Conservation (phyloP, 2,888 invertebrate genomes). For the Cataglyphis albicans region DNA sequence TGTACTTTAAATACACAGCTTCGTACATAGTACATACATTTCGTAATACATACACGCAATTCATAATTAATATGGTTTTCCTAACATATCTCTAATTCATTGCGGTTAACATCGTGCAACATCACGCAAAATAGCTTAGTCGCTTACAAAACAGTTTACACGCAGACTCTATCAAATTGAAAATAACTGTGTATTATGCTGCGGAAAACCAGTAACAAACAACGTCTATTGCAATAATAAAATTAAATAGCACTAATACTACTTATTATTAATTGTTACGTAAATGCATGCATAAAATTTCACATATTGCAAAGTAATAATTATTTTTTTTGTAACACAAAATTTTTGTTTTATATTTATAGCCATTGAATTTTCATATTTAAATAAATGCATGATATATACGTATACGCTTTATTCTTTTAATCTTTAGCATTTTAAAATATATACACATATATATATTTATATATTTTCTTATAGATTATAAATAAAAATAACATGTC, state of each 20-base stretch:
- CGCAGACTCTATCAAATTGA: not conserved
- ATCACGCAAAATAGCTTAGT: slow-evolving; percentile 2
- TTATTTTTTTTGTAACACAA: not conserved
- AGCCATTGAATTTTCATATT: not conserved
- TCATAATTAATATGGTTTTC: not conserved
- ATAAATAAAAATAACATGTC: not conserved
- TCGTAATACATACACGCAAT: not conserved
- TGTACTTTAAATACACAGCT: slow-evolving; percentile 6
- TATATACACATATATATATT: not conserved
- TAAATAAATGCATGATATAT: not conserved
- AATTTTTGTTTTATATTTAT: not conserved
- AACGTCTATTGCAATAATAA: not conserved
- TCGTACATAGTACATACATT: not conserved
- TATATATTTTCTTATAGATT: not conserved
- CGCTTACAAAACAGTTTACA: slow-evolving; percentile 4
- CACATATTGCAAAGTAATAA: not conserved
- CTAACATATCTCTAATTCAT: not conserved
- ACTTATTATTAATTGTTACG: not conserved
- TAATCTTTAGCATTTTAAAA: not conserved
- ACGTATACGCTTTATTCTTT: no score
- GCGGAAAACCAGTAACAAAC: not conserved
- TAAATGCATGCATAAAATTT: not conserved
- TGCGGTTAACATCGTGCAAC: not conserved
- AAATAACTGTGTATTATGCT: not conserved
- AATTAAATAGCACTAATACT: not conserved